These are phyloP conservation scores for Pachypanchax playfairii DNA, from an alignment of 2,113 vertebrate genomes.

Conservation along the genomic window DNA sequence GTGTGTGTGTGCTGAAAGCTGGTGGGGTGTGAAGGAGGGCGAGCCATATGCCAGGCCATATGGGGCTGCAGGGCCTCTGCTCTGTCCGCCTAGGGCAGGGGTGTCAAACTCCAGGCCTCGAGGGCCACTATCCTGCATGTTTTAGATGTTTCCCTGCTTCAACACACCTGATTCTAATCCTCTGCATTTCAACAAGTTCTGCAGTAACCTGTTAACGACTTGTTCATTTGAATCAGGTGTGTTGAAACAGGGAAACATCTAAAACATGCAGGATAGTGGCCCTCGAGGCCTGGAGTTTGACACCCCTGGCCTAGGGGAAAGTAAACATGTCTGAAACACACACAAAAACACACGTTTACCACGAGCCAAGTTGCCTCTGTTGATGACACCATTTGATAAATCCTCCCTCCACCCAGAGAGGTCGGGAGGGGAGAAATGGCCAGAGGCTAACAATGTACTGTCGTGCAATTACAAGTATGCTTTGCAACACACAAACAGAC, in stretches of 20 bases:
- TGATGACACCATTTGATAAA: conserved; percentile 53
- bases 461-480: conserved; percentile 39
- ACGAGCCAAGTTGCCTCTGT: conserved; percentile 23
- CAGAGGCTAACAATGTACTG: conserved; percentile 39
- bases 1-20: conserved; percentile 19
- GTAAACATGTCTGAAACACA: conserved; percentile 67
- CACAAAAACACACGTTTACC: conserved; percentile 44
- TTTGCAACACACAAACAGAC: conserved; percentile 5
- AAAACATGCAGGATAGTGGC: no score
- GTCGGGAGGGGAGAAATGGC: conserved; percentile 4
- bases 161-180: no score
- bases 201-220: no score
- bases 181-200: no score
- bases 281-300: no score
- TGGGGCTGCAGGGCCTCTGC: conserved; percentile 61
- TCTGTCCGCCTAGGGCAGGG: conserved; percentile 49
- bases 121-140: no score
- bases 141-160: no score
- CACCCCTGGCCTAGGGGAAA: no score
- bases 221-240: no score
- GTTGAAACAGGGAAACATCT: no score
- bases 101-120: no score
- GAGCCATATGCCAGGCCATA: conserved; percentile 72
- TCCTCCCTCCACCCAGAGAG: conserved; percentile 22
- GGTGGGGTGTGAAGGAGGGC: conserved; percentile 7